Conservation (phyloP, 2,797 vertebrate genomes). For the Ibycter americanus region DNA sequence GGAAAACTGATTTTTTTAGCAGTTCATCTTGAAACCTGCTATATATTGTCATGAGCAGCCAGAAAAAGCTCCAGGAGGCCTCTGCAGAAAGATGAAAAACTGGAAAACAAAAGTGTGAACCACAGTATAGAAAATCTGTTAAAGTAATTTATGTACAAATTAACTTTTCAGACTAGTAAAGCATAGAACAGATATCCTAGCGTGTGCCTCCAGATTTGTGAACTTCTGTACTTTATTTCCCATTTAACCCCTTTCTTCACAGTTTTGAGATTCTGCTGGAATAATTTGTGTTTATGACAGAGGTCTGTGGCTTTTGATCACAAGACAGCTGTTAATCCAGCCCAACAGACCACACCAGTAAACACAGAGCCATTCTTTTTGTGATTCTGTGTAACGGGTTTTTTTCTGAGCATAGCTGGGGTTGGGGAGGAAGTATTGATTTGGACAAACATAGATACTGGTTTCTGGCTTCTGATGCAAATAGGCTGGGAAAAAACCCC, state of each 20-base stretch:
- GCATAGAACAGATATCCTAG: neutral
- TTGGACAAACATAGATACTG: neutral
- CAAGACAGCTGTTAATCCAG: neutral
- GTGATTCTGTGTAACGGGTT: neutral
- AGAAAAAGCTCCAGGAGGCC: neutral
- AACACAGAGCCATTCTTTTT: neutral
- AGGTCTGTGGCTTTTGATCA: neutral
- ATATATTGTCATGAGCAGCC: neutral
- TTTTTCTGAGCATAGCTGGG: neutral
- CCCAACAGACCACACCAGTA: neutral
- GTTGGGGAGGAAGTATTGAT: neutral
- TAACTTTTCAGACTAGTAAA: constrained; percentile 2
- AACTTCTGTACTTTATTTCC: neutral
- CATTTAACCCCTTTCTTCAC: neutral
- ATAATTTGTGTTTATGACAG: neutral
- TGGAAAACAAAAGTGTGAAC: neutral
- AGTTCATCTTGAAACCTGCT: neutral
- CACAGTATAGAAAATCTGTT: neutral
- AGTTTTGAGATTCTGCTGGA: neutral
- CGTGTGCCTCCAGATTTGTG: neutral
- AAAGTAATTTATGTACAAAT: neutral
- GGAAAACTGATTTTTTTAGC: neutral
- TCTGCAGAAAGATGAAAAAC: neutral
- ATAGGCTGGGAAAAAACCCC: rapidly evolving
- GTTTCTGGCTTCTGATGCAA: neutral